Evolutionary conservation across 2,797 vertebrate species (phyloP), one percentile per base, ranked within the genome.

Genomic region (Cryptoprocta ferox): DNA sequence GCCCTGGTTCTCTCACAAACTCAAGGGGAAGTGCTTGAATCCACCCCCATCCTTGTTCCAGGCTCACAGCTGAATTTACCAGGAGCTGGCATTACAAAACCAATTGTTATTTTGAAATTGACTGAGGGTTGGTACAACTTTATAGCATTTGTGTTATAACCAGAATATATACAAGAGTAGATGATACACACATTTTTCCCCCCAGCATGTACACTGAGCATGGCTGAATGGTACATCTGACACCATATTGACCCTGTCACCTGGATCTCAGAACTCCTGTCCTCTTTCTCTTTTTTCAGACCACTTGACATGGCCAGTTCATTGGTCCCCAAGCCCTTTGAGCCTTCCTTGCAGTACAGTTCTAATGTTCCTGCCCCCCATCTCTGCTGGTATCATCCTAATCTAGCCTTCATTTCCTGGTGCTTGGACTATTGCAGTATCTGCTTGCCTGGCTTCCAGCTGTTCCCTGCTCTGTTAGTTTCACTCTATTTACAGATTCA

Each of bases 21-120:
- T 66, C 2, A 5, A 37, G 11, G 30, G 24, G 21, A 6, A 5
- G 42, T 42, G 35, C 63, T 95, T 45, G 78, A 95, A 56, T 83
- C 76, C 35, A 15, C 14, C 35, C 19, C 39, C 42, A n/a, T n/a
- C 93, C 75, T 68, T 21, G 9, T 32, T 91, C 24, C 16, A 82
- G 61, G 12, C 76, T 92, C 59, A 28, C 73, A 66, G 32, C 59
- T 59, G 81, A 80, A 87, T 95, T 65, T 85, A 26, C 88, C 73
- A 71, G 73, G 80, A 95, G 59, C 50, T 81, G 80, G 53, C 39
- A 66, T 56, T 35, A 70, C 65, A 89, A 92, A 97, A 88, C 32
- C 30, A 13, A 59, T 75, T 73, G n/a, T 50, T 82, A 4, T 86
- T 91, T 90, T 86, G 48, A 92, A 91, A 32, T 45, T 30, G 37